Percentiles rank a stretch among this genome's conserved stretches.
These are phyloP conservation scores for Drosophila micromelanica DNA, from an alignment of 1,140 invertebrate species.

Conservation along the genomic window DNA sequence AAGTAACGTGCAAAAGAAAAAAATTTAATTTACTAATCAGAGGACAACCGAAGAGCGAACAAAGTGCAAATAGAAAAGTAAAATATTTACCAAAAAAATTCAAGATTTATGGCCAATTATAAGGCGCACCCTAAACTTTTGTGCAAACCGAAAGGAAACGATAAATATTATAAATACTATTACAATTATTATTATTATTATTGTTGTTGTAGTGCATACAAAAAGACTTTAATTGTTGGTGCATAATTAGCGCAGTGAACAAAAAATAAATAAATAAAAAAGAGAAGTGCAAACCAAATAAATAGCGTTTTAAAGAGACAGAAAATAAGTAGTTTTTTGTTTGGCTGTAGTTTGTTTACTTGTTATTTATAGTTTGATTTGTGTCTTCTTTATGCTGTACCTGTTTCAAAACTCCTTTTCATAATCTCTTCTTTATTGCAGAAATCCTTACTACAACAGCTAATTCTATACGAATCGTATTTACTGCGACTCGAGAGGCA, in stretches of 20 bases:
- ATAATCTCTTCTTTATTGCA: conserved; percentile 83
- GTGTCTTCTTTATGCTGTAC: no score
- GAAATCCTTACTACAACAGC: conserved; percentile 81
- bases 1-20: conserved; percentile 28
- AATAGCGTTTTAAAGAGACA: conserved; percentile 29
- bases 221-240: conserved; percentile 48
- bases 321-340: conserved; percentile 37
- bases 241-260: conserved; percentile 65
- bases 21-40: conserved; percentile 5
- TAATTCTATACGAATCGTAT: conserved; percentile 74
- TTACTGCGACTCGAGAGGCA: conserved; percentile 72
- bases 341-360: conserved; percentile 53
- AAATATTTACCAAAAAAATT: conserved; percentile 28
- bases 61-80: conserved; percentile 37
- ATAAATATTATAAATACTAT: conserved; percentile 44
- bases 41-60: conserved; percentile 29
- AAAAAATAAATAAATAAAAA: conserved; percentile 18
- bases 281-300: conserved; percentile 70
- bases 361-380: conserved; percentile 22
- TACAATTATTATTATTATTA: conserved; percentile 26
- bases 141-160: conserved; percentile 45
- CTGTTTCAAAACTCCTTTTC: conserved; percentile 44
- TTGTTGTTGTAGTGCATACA: conserved; percentile 36
- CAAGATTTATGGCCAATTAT: conserved; percentile 48
- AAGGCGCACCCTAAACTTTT: conserved; percentile 39